A percentile compares a stretch with the other conserved stretches of the same genome.
Evolutionary conservation across 2,113 vertebrate genomes (phyloP).

Genomic region (Hemibagrus wyckioides): DNA sequence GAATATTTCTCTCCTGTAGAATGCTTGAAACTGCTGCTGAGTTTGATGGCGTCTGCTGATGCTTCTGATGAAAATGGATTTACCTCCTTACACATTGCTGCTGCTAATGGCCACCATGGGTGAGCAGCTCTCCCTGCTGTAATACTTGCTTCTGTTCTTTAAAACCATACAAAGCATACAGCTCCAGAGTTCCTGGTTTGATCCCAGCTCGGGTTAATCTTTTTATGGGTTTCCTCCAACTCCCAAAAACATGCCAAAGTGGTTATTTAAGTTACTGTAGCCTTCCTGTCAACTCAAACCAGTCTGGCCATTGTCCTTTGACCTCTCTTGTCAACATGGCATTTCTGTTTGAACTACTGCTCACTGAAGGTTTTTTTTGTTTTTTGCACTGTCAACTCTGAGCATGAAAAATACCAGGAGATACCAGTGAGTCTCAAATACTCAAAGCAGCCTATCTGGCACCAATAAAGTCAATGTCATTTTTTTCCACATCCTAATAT

Average conservation of each 20-base stretch:
- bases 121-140: slow-evolving; percentile 66
- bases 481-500: neutral
- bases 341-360: neutral
- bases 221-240: neutral
- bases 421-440: neutral
- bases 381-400: neutral
- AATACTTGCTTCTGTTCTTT: neutral
- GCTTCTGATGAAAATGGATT: slow-evolving; percentile 87
- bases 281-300: neutral
- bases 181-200: neutral
- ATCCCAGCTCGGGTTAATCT: neutral
- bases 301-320: neutral
- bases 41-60: slow-evolving; percentile 82
- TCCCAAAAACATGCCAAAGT: neutral
- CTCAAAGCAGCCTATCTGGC: neutral
- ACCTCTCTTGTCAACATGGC: neutral
- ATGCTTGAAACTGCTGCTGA: slow-evolving; percentile 94
- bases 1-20: slow-evolving; percentile 68
- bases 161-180: neutral
- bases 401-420: neutral
- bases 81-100: slow-evolving; percentile 89
- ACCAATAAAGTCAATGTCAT: neutral
- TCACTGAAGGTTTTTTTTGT: neutral
- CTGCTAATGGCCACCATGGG: slow-evolving; percentile 86
- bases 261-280: neutral